Percentiles rank a stretch among this genome's conserved stretches.
Evolutionary conservation across 2,888 invertebrate genomes (phyloP).

Genomic region (Lithophane socia): DNA sequence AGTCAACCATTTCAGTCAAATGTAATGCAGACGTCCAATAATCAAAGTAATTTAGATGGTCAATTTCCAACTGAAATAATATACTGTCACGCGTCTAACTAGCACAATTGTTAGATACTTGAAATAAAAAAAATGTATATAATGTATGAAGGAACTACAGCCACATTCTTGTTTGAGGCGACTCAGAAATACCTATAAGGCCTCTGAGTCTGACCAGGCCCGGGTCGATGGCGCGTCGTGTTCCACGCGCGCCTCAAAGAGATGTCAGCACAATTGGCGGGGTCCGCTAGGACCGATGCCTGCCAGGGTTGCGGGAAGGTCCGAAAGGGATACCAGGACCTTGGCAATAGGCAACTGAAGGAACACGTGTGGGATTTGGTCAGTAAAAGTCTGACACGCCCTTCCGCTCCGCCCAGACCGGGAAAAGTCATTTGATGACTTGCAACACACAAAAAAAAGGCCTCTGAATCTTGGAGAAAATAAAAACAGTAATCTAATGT

Average conservation of each 20-base stretch:
- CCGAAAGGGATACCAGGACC: too few relatives aligned
- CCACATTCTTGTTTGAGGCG: constrained; percentile 11
- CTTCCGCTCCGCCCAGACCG: too few relatives aligned
- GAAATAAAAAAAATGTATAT: constrained; percentile 5
- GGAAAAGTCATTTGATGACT: too few relatives aligned
- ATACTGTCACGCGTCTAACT: constrained; percentile 37
- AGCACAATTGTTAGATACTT: constrained; percentile 35
- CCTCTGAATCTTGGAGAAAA: constrained; percentile 18
- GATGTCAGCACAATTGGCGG: too few relatives aligned
- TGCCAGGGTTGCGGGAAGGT: too few relatives aligned
- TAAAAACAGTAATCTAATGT: constrained; percentile 36
- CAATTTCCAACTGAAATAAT: constrained; percentile 42
- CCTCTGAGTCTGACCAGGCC: not conserved
- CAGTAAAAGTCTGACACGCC: too few relatives aligned
- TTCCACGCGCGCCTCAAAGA: too few relatives aligned
- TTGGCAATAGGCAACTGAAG: too few relatives aligned
- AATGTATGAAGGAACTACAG: constrained; percentile 11
- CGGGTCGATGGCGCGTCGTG: too few relatives aligned
- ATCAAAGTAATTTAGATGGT: constrained; percentile 39
- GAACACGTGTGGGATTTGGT: too few relatives aligned
- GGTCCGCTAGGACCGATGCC: too few relatives aligned
- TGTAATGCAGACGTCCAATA: constrained; percentile 35
- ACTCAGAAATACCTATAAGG: constrained; percentile 11
- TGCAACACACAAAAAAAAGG: not conserved
- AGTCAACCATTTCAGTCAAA: constrained; percentile 26